Conservation (phyloP, 2,797 vertebrate genomes). For the Cephalopachus bancanus region DNA sequence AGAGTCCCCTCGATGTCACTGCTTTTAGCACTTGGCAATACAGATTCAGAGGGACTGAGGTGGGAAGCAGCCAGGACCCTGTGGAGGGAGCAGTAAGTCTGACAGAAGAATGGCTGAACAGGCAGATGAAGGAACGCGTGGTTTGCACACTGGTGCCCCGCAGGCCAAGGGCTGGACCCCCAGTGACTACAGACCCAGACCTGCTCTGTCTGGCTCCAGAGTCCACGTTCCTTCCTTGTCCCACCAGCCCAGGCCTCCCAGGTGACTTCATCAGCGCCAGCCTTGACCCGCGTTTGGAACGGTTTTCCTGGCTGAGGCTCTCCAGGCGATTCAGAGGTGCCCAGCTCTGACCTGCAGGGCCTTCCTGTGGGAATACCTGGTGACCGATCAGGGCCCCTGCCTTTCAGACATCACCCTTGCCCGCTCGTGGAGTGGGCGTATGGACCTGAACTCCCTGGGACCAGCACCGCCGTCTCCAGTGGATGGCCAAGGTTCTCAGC, state of each 20-base stretch:
- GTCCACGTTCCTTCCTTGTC: accelerated
- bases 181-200: background rate
- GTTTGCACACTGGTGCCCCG: background rate
- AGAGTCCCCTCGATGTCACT: accelerated
- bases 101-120: background rate
- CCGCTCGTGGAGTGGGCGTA: accelerated
- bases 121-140: background rate
- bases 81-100: accelerated
- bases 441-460: background rate
- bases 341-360: background rate
- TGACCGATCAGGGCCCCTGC: too few relatives aligned
- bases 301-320: background rate
- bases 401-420: background rate
- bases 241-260: background rate
- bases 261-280: background rate
- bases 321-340: background rate
- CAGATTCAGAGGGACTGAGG: background rate
- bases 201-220: background rate
- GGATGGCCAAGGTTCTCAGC: background rate
- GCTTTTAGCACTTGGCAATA: background rate
- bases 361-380: background rate
- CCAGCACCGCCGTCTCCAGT: background rate
- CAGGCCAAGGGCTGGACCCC: background rate
- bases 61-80: background rate
- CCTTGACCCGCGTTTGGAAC: background rate